Percentiles rank a stretch among this genome's conserved stretches.
These are phyloP conservation scores for Cirrhinus mrigala DNA, from an alignment of 2,797 vertebrate genomes.

Conservation along the genomic window DNA sequence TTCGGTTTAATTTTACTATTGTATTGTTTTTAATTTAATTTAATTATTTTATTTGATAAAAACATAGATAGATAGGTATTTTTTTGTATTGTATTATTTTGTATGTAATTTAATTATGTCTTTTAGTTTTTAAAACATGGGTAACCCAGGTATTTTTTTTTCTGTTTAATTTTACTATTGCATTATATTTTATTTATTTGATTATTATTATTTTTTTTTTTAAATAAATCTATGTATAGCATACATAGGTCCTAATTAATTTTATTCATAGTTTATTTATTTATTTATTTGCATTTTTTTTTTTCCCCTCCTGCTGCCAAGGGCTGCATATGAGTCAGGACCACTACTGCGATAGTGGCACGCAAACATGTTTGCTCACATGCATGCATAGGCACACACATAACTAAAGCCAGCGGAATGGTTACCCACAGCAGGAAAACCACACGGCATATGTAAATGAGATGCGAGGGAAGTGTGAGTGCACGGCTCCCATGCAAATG, in stretches of 20 bases:
- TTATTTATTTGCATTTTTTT: background rate
- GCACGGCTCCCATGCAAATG: constrained; percentile 62
- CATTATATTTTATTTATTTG: background rate
- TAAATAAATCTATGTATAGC: background rate
- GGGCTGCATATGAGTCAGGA: background rate
- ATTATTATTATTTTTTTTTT: no score
- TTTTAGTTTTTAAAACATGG: background rate
- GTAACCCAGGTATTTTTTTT: background rate
- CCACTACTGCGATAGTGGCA: constrained; percentile 29
- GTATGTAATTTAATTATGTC: background rate
- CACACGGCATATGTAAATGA: constrained; percentile 58
- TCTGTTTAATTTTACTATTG: background rate
- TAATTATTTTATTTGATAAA: no score
- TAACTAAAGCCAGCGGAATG: constrained; percentile 39
- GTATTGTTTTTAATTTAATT: no score
- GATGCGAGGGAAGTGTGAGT: constrained; percentile 52
- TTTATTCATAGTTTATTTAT: background rate
- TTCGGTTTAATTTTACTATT: background rate
- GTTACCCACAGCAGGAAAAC: constrained; percentile 55
- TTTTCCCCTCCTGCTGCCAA: background rate
- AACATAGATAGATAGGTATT: no score
- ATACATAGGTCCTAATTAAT: no score
- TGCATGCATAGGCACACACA: constrained; percentile 38
- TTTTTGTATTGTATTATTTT: background rate
- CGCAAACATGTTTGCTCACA: constrained; percentile 20